Conservation (phyloP, 2,113 vertebrate genomes). For the Phasianus colchicus region DNA sequence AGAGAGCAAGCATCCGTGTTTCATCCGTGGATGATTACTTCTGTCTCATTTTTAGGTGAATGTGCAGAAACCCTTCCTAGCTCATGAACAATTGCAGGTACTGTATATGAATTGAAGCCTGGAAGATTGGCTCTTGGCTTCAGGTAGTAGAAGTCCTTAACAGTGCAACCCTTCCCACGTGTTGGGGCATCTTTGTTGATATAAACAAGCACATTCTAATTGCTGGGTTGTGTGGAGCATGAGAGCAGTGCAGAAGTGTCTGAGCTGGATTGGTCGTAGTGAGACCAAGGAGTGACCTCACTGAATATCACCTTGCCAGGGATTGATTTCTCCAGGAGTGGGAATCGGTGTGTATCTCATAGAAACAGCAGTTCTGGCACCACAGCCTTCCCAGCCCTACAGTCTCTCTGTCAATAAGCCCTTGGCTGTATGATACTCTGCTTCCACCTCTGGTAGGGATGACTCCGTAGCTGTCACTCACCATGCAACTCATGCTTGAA, state of each 20-base stretch:
- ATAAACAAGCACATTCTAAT: background rate
- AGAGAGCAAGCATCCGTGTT: background rate
- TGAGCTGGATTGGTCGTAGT: accelerated
- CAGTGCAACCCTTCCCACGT: background rate
- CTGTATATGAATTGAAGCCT: background rate
- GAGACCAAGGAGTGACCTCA: background rate
- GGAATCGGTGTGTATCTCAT: background rate
- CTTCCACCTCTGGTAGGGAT: background rate
- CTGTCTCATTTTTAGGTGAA: background rate
- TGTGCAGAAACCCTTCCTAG: background rate
- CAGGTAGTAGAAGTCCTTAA: background rate
- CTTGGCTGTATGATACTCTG: background rate
- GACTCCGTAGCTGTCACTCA: background rate
- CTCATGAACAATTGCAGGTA: background rate
- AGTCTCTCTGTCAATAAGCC: background rate
- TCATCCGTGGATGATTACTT: background rate
- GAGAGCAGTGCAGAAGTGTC: background rate
- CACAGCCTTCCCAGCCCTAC: background rate
- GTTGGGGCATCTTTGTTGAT: background rate
- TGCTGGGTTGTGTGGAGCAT: background rate
- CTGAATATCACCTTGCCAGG: background rate
- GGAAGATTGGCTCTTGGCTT: background rate
- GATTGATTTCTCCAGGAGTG: background rate
- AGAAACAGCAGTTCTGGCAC: background rate
- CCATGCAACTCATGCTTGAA: background rate